Percentiles rank a stretch among this genome's conserved stretches.
Conservation (phyloP, 2,888 invertebrate species). For the Coenonympha arcania region DNA sequence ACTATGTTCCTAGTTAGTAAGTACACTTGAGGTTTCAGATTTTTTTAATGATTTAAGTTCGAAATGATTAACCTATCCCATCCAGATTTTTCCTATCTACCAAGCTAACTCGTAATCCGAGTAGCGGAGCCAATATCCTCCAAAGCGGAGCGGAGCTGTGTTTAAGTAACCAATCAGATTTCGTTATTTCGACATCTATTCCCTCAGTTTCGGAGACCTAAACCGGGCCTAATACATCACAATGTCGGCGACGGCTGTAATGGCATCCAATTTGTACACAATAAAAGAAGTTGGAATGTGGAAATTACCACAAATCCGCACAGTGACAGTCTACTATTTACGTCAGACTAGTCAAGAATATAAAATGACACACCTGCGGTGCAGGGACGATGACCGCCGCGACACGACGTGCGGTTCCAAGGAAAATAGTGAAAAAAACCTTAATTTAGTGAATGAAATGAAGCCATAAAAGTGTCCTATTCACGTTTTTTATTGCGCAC, state of each 20-base stretch:
- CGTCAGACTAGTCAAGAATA: slow-evolving; percentile 2
- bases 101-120: too few relatives aligned
- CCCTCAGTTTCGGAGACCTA: too few relatives aligned
- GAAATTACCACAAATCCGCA: slow-evolving; percentile 4
- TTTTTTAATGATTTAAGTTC: too few relatives aligned
- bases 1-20: too few relatives aligned
- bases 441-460: slow-evolving; percentile 3
- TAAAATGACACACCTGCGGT: slow-evolving; percentile 3
- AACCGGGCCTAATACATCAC: too few relatives aligned
- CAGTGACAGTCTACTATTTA: not conserved
- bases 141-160: not conserved
- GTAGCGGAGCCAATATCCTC: too few relatives aligned
- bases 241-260: not conserved
- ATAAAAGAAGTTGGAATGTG: slow-evolving; percentile 4
- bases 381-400: not conserved
- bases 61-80: too few relatives aligned
- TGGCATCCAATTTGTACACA: slow-evolving; percentile 2
- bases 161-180: too few relatives aligned
- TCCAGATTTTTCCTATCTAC: too few relatives aligned
- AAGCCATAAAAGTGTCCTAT: slow-evolving; percentile 2
- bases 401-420: not conserved
- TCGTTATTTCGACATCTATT: too few relatives aligned
- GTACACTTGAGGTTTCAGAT: too few relatives aligned
- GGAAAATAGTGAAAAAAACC: not conserved
- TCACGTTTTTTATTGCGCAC: slow-evolving; percentile 1